Percentiles rank a stretch among this genome's conserved stretches.
Evolutionary conservation across 2,113 vertebrate genomes (phyloP).

Genomic region (Hepsetus odoe): DNA sequence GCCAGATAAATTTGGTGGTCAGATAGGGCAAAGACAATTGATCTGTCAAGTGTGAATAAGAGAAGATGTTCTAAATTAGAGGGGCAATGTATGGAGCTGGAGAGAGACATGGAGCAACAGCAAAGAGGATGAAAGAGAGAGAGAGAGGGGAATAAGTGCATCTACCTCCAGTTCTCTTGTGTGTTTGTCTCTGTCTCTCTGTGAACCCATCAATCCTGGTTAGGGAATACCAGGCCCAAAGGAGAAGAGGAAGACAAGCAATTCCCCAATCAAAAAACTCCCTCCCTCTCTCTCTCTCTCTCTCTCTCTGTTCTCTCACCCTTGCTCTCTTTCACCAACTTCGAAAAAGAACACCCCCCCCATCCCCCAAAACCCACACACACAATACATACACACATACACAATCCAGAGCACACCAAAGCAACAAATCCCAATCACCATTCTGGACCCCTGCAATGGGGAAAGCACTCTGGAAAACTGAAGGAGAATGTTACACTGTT

Average conservation of each 20-base stretch:
- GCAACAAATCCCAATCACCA: background rate
- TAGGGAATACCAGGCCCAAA: conserved; percentile 63
- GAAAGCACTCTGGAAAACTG: no score
- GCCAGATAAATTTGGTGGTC: conserved; percentile 47
- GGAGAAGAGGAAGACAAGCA: conserved; percentile 53
- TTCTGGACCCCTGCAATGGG: no score
- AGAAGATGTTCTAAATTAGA: conserved; percentile 46
- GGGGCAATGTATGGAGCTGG: conserved; percentile 24
- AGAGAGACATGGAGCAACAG: conserved; percentile 31
- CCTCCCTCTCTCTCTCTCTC: background rate
- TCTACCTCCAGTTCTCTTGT: conserved; percentile 46
- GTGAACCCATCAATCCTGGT: conserved; percentile 70
- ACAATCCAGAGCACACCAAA: background rate
- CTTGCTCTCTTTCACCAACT: background rate
- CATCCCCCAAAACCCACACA: no score
- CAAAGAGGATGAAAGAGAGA: conserved; percentile 10
- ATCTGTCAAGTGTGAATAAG: conserved; percentile 52
- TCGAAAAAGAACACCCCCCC: no score
- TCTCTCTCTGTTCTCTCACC: background rate
- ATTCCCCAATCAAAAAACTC: conserved; percentile 42
- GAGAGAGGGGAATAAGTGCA: conserved; percentile 44
- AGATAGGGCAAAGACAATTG: conserved; percentile 49
- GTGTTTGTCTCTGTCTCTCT: conserved; percentile 58
- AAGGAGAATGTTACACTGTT: background rate
- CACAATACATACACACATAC: background rate